These are phyloP conservation scores for Eupithecia pulchellata DNA, from an alignment of 2,888 invertebrate genomes.

Conservation along the genomic window DNA sequence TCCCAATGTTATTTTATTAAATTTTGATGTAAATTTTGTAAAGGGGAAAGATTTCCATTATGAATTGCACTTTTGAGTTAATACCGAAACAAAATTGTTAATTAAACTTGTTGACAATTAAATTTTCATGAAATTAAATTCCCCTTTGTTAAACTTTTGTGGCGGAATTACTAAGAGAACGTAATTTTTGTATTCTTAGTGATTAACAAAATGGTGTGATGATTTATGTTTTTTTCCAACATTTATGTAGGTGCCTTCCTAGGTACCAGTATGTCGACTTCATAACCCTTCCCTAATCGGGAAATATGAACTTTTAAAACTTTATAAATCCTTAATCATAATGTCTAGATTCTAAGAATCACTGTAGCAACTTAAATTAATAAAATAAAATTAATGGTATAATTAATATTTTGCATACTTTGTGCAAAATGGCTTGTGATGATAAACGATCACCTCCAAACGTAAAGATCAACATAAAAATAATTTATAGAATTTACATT, in stretches of 20 bases:
- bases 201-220: conserved; percentile 20
- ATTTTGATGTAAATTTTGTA: conserved; percentile 50
- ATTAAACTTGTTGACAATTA: conserved; percentile 64
- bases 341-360: conserved; percentile 49
- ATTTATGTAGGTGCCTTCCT: conserved; percentile 9
- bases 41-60: conserved; percentile 36
- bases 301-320: conserved; percentile 31
- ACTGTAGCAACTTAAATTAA: conserved; percentile 41
- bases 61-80: conserved; percentile 36
- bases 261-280: conserved; percentile 19
- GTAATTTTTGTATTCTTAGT: conserved; percentile 27
- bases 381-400: conserved; percentile 46
- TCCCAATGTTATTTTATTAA: conserved; percentile 81
- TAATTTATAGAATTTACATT: conserved; percentile 81
- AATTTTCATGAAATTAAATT: conserved; percentile 36
- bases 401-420: conserved; percentile 44
- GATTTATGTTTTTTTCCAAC: conserved; percentile 4
- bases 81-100: conserved; percentile 36
- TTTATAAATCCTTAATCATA: conserved; percentile 39
- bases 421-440: conserved; percentile 50
- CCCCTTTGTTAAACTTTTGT: conserved; percentile 20
- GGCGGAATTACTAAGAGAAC: conserved; percentile 2
- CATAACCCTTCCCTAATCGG: conserved; percentile 18
- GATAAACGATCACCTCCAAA: conserved; percentile 50
- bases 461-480: conserved; percentile 66